Percentiles rank a stretch among this genome's conserved stretches.
Conservation (phyloP, 2,888 invertebrate species). For the Lucinisca nassula region DNA sequence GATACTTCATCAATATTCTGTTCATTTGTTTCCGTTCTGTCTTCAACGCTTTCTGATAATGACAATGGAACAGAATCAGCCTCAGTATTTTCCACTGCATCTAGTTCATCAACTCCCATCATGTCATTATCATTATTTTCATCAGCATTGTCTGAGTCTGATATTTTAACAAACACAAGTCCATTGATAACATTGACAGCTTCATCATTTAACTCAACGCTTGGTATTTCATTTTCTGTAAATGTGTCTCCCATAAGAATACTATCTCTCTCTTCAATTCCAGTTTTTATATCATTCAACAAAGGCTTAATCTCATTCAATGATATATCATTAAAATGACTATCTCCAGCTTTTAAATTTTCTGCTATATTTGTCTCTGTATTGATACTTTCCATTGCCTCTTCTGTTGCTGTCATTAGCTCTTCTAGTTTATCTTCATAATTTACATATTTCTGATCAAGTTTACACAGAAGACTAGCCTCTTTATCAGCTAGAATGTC, state of each 20-base stretch:
- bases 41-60: not conserved
- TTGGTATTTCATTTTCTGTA: constrained; percentile 34
- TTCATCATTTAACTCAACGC: constrained; percentile 44
- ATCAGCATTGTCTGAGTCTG: constrained; percentile 24
- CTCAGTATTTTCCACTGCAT: not conserved
- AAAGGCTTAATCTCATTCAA: constrained; percentile 16
- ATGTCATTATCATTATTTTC: not conserved
- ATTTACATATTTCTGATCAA: not conserved
- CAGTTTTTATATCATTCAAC: constrained; percentile 14
- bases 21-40: not conserved
- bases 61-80: not conserved
- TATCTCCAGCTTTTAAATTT: not conserved
- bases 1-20: not conserved
- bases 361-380: not conserved
- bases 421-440: not conserved
- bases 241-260: constrained; percentile 2
- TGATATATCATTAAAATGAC: constrained; percentile 13
- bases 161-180: constrained; percentile 28
- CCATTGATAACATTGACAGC: constrained; percentile 36
- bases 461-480: not conserved
- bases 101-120: not conserved
- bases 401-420: not conserved
- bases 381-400: not conserved
- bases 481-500: constrained; percentile 1
- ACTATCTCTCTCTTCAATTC: constrained; percentile 16